phyloP scores from a whole-genome alignment of 2,113 vertebrate species.

The Promerops cafer region DNA sequence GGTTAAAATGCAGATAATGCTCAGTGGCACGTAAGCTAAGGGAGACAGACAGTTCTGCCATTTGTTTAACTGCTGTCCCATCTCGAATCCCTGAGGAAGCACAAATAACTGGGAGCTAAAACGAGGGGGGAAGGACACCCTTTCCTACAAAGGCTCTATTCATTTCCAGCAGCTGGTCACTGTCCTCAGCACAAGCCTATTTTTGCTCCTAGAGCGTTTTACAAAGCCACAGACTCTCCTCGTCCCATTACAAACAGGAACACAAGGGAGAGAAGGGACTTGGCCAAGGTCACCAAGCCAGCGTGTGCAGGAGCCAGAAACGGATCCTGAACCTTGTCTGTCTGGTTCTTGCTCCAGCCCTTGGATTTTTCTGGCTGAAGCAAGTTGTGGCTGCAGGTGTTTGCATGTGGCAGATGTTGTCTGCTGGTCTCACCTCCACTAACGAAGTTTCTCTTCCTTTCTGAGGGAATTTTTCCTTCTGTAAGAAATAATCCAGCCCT shows the following conservation, averaged over 20 bases:
- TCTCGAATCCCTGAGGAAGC: not conserved
- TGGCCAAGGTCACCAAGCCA: conserved; percentile 13
- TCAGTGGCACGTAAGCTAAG: not conserved
- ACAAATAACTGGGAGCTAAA: conserved; percentile 30
- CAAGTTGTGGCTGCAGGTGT: not conserved
- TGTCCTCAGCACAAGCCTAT: conserved; percentile 22
- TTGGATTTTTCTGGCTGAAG: not conserved
- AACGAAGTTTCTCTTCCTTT: not conserved
- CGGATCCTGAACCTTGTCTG: not conserved
- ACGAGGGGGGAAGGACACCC: not conserved
- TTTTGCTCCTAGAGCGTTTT: conserved; percentile 30
- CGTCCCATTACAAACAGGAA: not conserved
- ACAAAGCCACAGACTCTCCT: conserved; percentile 33
- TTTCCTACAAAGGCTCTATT: conserved; percentile 19
- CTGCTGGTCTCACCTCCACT: not conserved
- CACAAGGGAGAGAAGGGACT: not conserved
- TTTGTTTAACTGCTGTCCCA: conserved; percentile 22
- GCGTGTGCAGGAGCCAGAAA: not conserved
- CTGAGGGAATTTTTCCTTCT: not conserved
- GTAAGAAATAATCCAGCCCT: not conserved
- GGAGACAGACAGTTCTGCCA: not conserved
- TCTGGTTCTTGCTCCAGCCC: not conserved
- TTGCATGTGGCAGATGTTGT: not conserved
- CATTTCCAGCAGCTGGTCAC: conserved; percentile 50
- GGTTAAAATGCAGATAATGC: not conserved